phyloP scores from a whole-genome alignment of 2,888 invertebrate species.

The Lomographa bimaculata region DNA sequence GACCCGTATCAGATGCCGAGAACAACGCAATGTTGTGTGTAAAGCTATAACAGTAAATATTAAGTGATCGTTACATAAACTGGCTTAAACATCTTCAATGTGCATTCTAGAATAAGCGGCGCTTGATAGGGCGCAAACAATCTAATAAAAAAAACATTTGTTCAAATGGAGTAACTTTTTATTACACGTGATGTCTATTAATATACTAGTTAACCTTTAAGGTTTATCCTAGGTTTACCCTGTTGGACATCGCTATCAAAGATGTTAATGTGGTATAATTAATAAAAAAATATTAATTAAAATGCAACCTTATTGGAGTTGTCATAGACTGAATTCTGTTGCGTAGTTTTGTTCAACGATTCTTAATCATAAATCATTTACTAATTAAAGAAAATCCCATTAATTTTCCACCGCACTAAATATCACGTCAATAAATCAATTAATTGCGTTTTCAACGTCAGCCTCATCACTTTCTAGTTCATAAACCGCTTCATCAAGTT shows the following conservation, averaged over 20 bases:
- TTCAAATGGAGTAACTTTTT: too few species aligned
- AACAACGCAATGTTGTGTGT: slow-evolving; percentile 30
- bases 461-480: slow-evolving; percentile 26
- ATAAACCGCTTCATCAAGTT: slow-evolving; percentile 23
- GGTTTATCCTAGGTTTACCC: too few species aligned
- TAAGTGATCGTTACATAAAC: slow-evolving; percentile 30
- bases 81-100: slow-evolving; percentile 27
- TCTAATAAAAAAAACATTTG: slow-evolving; percentile 1
- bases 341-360: neutral
- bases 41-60: slow-evolving; percentile 27
- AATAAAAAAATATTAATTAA: too few species aligned
- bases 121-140: neutral
- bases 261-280: too few species aligned
- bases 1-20: slow-evolving; percentile 24
- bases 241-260: too few species aligned
- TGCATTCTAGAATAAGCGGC: slow-evolving; percentile 19
- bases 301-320: too few species aligned
- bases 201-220: too few species aligned
- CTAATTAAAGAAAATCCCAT: slow-evolving; percentile 4
- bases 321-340: too few species aligned
- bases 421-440: slow-evolving; percentile 13
- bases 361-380: slow-evolving; percentile 1
- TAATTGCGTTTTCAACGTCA: slow-evolving; percentile 9
- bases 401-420: slow-evolving; percentile 6
- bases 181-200: too few species aligned